Conservation (phyloP, 2,888 invertebrate genomes). For the Tachystola acroxantha region DNA sequence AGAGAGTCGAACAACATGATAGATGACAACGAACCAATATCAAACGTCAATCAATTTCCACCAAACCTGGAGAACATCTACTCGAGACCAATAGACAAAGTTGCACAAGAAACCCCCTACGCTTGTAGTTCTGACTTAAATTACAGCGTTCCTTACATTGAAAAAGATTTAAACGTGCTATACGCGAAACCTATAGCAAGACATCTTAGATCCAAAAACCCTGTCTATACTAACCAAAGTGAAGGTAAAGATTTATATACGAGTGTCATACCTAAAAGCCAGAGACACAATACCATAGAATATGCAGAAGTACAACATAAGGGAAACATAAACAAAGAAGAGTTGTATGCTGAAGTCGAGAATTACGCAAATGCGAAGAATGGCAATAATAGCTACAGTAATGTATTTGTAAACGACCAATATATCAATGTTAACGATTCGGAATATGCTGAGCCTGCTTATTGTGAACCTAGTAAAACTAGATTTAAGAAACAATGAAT, state of each 20-base stretch:
- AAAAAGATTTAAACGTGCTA: slow-evolving; percentile 7
- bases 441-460: slow-evolving; percentile 6
- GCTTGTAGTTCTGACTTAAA: background rate
- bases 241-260: slow-evolving; percentile 1
- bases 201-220: slow-evolving; percentile 3
- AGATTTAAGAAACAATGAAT: background rate
- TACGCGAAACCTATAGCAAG: slow-evolving; percentile 16
- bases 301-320: background rate
- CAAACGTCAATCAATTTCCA: background rate
- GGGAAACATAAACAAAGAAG: background rate
- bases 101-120: background rate
- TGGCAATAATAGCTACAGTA: background rate
- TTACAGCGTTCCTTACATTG: slow-evolving; percentile 3
- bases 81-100: background rate
- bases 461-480: slow-evolving; percentile 1
- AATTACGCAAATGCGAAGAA: background rate
- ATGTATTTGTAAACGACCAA: background rate
- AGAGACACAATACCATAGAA: background rate
- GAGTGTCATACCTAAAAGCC: slow-evolving; percentile 2
- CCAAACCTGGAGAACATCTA: background rate
- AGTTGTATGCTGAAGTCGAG: background rate
- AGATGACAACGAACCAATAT: background rate
- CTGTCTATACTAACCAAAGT: background rate
- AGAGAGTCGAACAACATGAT: background rate
- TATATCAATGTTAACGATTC: background rate